These are phyloP conservation scores for Saxidomus purpurata DNA, from an alignment of 1,140 invertebrate species.

Conservation along the genomic window DNA sequence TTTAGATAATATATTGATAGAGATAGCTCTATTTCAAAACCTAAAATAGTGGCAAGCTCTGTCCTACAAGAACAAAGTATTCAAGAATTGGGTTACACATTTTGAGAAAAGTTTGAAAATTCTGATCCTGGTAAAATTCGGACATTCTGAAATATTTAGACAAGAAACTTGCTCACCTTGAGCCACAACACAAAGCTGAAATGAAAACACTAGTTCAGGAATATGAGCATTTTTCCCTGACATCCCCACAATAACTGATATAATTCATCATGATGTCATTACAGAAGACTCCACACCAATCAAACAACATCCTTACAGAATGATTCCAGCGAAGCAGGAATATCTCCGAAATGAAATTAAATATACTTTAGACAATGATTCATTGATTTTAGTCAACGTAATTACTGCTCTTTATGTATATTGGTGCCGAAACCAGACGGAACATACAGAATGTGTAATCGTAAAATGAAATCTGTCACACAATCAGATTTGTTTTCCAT, in stretches of 20 bases:
- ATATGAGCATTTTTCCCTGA: conserved; percentile 43
- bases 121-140: conserved; percentile 27
- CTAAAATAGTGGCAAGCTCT: too few species aligned
- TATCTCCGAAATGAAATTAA: conserved; percentile 83
- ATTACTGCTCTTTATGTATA: conserved; percentile 65
- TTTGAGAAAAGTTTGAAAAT: neutral
- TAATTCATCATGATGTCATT: conserved; percentile 55
- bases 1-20: neutral
- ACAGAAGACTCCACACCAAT: conserved; percentile 42
- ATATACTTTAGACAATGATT: conserved; percentile 73
- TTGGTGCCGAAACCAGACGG: conserved; percentile 69
- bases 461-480: conserved; percentile 61
- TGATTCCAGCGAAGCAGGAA: conserved; percentile 80
- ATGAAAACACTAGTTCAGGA: neutral
- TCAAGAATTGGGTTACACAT: neutral
- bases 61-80: too few species aligned
- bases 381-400: conserved; percentile 60
- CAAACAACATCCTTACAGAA: conserved; percentile 67
- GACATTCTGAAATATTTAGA: conserved; percentile 47
- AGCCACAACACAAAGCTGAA: neutral
- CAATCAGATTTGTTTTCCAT: conserved; percentile 55
- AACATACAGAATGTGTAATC: conserved; percentile 44
- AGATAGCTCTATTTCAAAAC: neutral
- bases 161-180: conserved; percentile 31
- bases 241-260: conserved; percentile 32